phyloP scores from a whole-genome alignment of 2,888 invertebrate genomes.

The Athetis lepigone region DNA sequence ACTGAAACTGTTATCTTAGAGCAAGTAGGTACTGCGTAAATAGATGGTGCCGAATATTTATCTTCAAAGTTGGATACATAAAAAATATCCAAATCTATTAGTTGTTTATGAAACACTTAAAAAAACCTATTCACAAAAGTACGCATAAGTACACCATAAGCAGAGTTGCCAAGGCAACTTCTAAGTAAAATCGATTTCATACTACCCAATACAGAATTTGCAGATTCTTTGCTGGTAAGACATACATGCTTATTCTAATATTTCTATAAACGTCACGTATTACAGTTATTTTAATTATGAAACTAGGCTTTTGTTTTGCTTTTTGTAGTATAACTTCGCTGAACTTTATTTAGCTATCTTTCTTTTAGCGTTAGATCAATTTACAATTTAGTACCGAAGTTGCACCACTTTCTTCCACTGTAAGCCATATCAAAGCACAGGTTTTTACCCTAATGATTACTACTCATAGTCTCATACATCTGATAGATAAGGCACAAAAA shows the following conservation, averaged over 20 bases:
- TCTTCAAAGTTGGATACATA: not conserved
- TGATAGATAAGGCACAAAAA: too few relatives aligned
- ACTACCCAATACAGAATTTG: constrained; percentile 30
- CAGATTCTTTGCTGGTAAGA: constrained; percentile 57
- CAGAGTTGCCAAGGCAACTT: constrained; percentile 63
- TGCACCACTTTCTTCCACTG: not conserved
- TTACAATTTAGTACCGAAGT: too few relatives aligned
- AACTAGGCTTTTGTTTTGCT: not conserved
- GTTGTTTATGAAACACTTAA: constrained; percentile 26
- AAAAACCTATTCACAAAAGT: constrained; percentile 16
- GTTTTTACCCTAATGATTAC: too few relatives aligned
- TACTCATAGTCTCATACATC: too few relatives aligned
- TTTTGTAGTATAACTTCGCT: not conserved
- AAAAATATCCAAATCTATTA: constrained; percentile 7
- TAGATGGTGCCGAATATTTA: not conserved
- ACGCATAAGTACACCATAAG: constrained; percentile 14
- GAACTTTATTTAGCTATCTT: not conserved
- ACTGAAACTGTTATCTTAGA: not conserved
- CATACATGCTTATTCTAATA: constrained; percentile 27
- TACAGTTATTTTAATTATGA: constrained; percentile 11
- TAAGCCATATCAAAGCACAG: too few relatives aligned
- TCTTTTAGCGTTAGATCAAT: not conserved
- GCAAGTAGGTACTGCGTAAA: not conserved
- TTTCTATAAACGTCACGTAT: constrained; percentile 8
- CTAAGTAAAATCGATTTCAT: constrained; percentile 62